phyloP scores from a whole-genome alignment of 2,888 invertebrate species.

The Dorcus hopei region DNA sequence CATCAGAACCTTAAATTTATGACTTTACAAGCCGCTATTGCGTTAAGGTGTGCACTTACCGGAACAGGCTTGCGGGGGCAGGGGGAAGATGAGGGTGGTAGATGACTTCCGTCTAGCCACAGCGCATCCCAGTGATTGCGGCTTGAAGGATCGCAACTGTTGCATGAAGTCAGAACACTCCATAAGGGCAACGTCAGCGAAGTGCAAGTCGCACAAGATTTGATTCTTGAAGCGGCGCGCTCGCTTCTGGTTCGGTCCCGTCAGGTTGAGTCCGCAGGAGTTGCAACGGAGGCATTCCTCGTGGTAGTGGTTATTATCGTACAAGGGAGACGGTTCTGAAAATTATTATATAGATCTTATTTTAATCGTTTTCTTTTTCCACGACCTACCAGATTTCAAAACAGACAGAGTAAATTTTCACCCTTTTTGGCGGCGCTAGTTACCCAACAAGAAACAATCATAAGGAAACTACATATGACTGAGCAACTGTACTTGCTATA shows the following conservation, averaged over 20 bases:
- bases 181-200: constrained; percentile 95
- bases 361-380: too few species aligned
- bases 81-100: constrained; percentile 88
- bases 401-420: too few species aligned
- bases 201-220: constrained; percentile 93
- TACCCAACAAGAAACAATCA: too few species aligned
- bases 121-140: constrained; percentile 92
- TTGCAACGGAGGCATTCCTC: constrained; percentile 97
- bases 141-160: constrained; percentile 92
- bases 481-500: too few species aligned
- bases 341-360: constrained; percentile 28
- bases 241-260: constrained; percentile 77
- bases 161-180: constrained; percentile 98
- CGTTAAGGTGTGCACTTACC: constrained; percentile 55
- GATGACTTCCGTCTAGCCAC: constrained; percentile 91
- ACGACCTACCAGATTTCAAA: too few species aligned
- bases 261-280: constrained; percentile 90
- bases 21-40: background rate
- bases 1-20: too few species aligned
- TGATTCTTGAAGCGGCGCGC: constrained; percentile 74
- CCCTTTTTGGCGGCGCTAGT: too few species aligned
- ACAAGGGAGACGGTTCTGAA: constrained; percentile 85
- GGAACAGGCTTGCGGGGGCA: constrained; percentile 92
- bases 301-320: constrained; percentile 95
- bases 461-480: too few species aligned